These are phyloP conservation scores for Anaspis maculata DNA, from an alignment of 2,888 invertebrate genomes.

Conservation along the genomic window DNA sequence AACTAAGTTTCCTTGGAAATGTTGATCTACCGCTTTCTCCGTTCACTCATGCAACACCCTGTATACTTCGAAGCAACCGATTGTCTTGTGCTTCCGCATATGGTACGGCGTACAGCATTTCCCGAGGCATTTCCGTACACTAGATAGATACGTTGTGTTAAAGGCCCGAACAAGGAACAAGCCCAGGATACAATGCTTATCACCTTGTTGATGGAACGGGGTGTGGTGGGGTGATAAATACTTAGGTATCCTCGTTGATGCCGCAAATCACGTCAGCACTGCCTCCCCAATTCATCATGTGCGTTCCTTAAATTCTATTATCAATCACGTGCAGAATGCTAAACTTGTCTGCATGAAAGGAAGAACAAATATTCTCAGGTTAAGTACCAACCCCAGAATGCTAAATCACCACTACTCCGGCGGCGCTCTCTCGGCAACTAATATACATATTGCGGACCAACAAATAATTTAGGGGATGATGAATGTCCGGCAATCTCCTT, in stretches of 20 bases:
- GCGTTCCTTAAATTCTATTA: slow-evolving; percentile 6
- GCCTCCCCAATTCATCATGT: background rate
- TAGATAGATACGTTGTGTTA: too few relatives aligned
- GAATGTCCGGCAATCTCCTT: slow-evolving; percentile 6
- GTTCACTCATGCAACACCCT: too few relatives aligned
- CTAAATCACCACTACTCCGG: background rate
- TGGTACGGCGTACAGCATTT: too few relatives aligned
- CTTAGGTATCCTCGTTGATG: background rate
- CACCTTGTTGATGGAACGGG: too few relatives aligned
- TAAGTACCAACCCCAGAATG: slow-evolving; percentile 4
- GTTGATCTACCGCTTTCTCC: too few relatives aligned
- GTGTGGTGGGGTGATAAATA: slow-evolving; percentile 1
- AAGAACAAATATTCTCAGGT: slow-evolving; percentile 4
- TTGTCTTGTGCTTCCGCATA: too few relatives aligned
- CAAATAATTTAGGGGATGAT: slow-evolving; percentile 7
- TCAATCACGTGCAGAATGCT: slow-evolving; percentile 7
- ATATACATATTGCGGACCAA: slow-evolving; percentile 7
- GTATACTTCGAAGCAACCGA: too few relatives aligned
- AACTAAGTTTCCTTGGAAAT: too few relatives aligned
- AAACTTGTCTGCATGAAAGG: slow-evolving; percentile 3
- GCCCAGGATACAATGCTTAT: too few relatives aligned
- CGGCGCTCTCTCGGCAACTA: too few relatives aligned
- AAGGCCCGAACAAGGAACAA: too few relatives aligned
- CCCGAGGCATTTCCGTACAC: too few relatives aligned
- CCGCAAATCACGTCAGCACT: slow-evolving; percentile 2